Evolutionary conservation across 1,140 invertebrate species (phyloP), one percentile per base, ranked within the genome.

Genomic region (Drosophila ficusphila): DNA sequence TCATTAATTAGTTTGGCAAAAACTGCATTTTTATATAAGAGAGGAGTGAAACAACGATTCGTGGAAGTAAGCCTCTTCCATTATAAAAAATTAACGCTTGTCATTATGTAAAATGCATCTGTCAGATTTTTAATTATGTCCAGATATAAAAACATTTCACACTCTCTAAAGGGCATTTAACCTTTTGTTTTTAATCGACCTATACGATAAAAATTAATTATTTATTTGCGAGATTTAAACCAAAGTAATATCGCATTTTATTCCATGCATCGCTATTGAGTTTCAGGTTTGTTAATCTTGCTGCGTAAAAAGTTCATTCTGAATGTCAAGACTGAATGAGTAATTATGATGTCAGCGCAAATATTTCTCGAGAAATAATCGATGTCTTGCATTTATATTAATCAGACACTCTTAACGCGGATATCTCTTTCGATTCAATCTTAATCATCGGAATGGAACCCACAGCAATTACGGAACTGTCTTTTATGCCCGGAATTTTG

Each of bases 391-490:
- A 52, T 25, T 8, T 33, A 46, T 46, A 14, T 31, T 12, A 19
- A 33, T 19, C n/a, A 11, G 9, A 19, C 39, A 56, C 39, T 38
- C 31, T 14, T 11, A 12, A 2, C 25, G 1, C 16, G 8, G 8
- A 11, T 33, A 21, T 25, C 23, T 23, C 0, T 2, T 9, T 5
- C 8, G 19, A 3, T 9, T 29, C 9, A 23, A 34, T 44, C n/a
- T 25, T 7, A n/a, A 25, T 51, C 60, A 16, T 41, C 11, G 39
- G 21, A 64, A 16, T 27, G 23, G 4, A 36, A 51, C 62, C 34
- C 44, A 39, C 44, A 65, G 44, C 44, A 67, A 51, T 67, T 67
- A 48, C 73, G 12, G 14, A 61, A 73, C n/a, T 29, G 18, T 25
- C 38, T 33, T 38, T 14, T 31, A 23, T n/a, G 23, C 8, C 27